Percentiles rank a stretch among this genome's conserved stretches.
Conservation (phyloP, 2,888 invertebrate genomes). For the Troides oblongomaculatus region DNA sequence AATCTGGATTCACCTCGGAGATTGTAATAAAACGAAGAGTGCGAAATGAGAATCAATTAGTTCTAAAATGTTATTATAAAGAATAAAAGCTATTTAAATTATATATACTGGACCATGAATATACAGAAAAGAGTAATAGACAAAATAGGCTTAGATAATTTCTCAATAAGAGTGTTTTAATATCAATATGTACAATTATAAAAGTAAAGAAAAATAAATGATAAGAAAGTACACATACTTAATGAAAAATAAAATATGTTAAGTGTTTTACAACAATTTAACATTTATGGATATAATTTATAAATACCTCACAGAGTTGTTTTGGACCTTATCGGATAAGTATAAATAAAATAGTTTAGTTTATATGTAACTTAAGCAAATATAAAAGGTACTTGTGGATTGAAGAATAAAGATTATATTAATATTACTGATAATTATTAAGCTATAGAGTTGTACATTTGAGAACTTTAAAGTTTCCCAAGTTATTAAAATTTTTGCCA, state of each 20-base stretch:
- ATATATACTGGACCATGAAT: neutral
- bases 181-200: neutral
- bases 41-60: slow-evolving; percentile 91
- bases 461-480: no score
- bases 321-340: neutral
- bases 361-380: neutral
- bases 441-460: no score
- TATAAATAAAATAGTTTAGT: neutral
- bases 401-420: neutral
- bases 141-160: neutral
- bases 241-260: neutral
- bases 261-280: no score
- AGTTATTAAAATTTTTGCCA: no score
- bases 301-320: no score
- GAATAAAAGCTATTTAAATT: neutral
- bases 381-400: neutral
- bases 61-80: slow-evolving; percentile 82
- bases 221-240: neutral
- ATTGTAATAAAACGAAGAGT: slow-evolving; percentile 87
- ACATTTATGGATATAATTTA: no score
- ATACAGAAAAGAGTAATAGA: neutral
- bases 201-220: neutral
- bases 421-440: neutral
- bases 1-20: slow-evolving; percentile 79
- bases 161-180: neutral